phyloP scores from a whole-genome alignment of 2,113 vertebrate species.

The Tinamus guttatus region DNA sequence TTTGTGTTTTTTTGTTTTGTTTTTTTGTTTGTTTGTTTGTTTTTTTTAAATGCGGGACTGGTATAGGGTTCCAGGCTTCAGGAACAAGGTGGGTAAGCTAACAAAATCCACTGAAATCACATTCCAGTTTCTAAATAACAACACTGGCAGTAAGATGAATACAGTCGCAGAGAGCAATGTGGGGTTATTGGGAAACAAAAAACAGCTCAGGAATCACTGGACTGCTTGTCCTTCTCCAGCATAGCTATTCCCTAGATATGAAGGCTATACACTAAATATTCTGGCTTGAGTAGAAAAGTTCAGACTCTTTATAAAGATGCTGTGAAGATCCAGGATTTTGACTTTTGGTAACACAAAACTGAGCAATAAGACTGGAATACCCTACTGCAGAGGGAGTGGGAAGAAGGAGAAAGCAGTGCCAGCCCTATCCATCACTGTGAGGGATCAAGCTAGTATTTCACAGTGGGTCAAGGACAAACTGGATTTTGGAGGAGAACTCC shows the following conservation, averaged over 20 bases:
- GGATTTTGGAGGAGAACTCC: background rate
- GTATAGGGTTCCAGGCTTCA: accelerated
- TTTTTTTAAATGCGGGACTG: too few species aligned
- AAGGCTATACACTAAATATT: background rate
- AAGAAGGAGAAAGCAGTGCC: background rate
- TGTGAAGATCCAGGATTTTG: background rate
- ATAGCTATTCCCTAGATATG: background rate
- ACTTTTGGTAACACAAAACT: too few species aligned
- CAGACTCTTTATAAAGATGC: background rate
- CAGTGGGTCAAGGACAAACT: background rate
- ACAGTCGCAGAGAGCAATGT: background rate
- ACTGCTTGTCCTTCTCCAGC: accelerated
- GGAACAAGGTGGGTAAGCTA: accelerated
- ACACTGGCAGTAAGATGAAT: background rate
- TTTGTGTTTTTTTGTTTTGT: too few species aligned
- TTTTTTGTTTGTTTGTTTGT: too few species aligned
- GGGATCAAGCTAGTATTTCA: background rate
- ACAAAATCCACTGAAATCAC: background rate
- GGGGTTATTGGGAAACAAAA: background rate
- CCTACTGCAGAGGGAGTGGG: accelerated
- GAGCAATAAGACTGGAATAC: too few species aligned
- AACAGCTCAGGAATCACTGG: background rate
- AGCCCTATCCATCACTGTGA: background rate
- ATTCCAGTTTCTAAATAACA: background rate
- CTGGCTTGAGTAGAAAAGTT: background rate